A percentile compares a stretch with the other conserved stretches of the same genome.
phyloP scores from a whole-genome alignment of 2,113 vertebrate species.

The Albula goreensis region DNA sequence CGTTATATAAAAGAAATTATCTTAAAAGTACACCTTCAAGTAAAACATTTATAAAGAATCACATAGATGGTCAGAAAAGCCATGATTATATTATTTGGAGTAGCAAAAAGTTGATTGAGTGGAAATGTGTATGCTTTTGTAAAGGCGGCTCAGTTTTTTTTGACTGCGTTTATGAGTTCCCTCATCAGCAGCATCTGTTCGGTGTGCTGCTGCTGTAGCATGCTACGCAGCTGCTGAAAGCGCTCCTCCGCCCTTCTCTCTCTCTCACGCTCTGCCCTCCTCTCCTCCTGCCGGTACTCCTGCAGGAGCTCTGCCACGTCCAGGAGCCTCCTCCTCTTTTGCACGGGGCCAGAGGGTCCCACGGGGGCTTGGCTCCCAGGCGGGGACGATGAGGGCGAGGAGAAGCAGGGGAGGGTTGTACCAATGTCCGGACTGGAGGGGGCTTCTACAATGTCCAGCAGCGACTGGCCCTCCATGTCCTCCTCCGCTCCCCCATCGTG shows the following conservation, averaged over 20 bases:
- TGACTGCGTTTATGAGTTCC: conserved; percentile 19
- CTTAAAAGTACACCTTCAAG: conserved; percentile 20
- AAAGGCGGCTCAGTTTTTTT: neutral
- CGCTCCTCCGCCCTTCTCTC: conserved; percentile 21
- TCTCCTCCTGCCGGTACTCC: conserved; percentile 26
- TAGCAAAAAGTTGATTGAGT: conserved; percentile 1
- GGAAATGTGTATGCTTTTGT: neutral
- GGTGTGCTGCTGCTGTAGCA: conserved; percentile 16
- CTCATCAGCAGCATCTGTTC: conserved; percentile 23
- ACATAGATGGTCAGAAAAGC: conserved; percentile 14
- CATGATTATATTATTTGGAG: conserved; percentile 1
- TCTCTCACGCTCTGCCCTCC: neutral
- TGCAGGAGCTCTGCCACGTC: conserved; percentile 27
- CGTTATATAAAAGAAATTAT: conserved; percentile 8
- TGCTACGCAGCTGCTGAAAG: conserved; percentile 11
- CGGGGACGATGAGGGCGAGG: conserved; percentile 4
- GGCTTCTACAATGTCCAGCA: conserved; percentile 15
- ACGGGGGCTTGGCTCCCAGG: neutral
- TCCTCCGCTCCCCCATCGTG: neutral
- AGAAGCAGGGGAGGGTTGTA: neutral
- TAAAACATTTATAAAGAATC: conserved; percentile 18
- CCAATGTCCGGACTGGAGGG: conserved; percentile 3
- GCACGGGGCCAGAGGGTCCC: neutral
- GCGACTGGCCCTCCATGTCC: conserved; percentile 22
- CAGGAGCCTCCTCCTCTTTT: conserved; percentile 1